Conservation (phyloP, 2,797 vertebrate genomes). For the Mycteria americana region DNA sequence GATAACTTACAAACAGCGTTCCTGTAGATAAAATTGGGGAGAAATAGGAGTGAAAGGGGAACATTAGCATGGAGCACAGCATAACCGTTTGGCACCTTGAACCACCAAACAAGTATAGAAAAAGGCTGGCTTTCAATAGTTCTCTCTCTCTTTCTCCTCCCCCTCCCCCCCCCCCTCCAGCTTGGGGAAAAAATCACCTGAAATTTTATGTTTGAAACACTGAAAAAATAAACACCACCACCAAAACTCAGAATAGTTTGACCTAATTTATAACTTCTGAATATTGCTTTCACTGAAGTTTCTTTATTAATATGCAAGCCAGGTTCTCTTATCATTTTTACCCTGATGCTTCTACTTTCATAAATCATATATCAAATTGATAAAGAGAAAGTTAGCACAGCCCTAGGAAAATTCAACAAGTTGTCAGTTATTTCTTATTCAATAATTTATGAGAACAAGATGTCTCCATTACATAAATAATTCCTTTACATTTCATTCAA, state of each 20-base stretch:
- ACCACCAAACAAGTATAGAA: neutral
- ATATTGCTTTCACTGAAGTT: neutral
- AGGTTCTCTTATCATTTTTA: constrained; percentile 55
- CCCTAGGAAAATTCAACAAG: constrained; percentile 64
- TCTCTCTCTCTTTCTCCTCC: neutral
- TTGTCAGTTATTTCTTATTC: constrained; percentile 53
- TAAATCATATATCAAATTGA: constrained; percentile 70
- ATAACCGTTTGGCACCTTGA: neutral
- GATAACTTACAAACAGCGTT: neutral
- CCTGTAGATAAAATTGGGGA: neutral
- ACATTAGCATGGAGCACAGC: neutral
- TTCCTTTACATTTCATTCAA: constrained; percentile 68
- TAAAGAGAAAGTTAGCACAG: constrained; percentile 60
- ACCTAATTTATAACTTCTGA: constrained; percentile 27
- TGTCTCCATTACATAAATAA: constrained; percentile 73
- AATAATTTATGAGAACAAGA: constrained; percentile 72
- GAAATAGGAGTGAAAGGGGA: neutral
- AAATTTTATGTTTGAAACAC: neutral
- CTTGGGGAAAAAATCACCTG: neutral
- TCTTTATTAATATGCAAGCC: constrained; percentile 22
- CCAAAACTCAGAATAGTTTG: neutral
- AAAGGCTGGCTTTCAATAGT: neutral
- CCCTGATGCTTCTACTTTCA: constrained; percentile 49
- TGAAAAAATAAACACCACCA: neutral
- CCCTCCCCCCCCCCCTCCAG: no score